phyloP scores from a whole-genome alignment of 2,888 invertebrate species.

The Ornithoptera alexandrae region DNA sequence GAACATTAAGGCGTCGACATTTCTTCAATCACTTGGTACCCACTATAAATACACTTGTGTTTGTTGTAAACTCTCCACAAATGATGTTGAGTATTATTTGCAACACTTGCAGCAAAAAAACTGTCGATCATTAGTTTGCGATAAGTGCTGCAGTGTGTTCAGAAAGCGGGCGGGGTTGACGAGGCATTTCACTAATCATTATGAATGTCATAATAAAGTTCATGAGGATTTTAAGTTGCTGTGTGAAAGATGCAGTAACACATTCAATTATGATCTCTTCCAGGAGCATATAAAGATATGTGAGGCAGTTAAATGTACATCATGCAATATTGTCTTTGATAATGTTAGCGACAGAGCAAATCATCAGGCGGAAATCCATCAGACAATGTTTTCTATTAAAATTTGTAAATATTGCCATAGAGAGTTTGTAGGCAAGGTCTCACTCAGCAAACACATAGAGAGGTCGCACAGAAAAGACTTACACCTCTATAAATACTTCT shows the following conservation, averaged over 20 bases:
- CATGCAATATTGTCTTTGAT: conserved; percentile 48
- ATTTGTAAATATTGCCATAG: conserved; percentile 55
- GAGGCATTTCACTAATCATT: conserved; percentile 38
- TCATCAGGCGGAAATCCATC: conserved; percentile 52
- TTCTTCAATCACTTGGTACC: conserved; percentile 37
- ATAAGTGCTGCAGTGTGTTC: conserved; percentile 48
- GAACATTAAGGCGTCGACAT: conserved; percentile 46
- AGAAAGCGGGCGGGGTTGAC: conserved; percentile 37
- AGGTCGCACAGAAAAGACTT: conserved; percentile 46
- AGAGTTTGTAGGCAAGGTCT: conserved; percentile 50
- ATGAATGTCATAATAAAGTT: conserved; percentile 30
- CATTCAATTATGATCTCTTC: conserved; percentile 31
- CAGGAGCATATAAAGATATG: conserved; percentile 45
- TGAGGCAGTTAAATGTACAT: conserved; percentile 47
- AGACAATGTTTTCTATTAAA: conserved; percentile 43
- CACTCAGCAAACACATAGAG: conserved; percentile 55
- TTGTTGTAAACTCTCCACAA: conserved; percentile 40
- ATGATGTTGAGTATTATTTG: conserved; percentile 39
- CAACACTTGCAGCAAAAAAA: conserved; percentile 45
- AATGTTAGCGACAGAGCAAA: conserved; percentile 44
- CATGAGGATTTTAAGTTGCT: background rate
- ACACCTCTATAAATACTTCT: conserved; percentile 62
- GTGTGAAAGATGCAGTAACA: conserved; percentile 47
- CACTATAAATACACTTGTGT: conserved; percentile 39
- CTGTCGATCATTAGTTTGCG: conserved; percentile 46